Percentiles rank a stretch among this genome's conserved stretches.
Evolutionary conservation across 2,113 vertebrate genomes (phyloP).

Genomic region (Synchiropus splendidus): DNA sequence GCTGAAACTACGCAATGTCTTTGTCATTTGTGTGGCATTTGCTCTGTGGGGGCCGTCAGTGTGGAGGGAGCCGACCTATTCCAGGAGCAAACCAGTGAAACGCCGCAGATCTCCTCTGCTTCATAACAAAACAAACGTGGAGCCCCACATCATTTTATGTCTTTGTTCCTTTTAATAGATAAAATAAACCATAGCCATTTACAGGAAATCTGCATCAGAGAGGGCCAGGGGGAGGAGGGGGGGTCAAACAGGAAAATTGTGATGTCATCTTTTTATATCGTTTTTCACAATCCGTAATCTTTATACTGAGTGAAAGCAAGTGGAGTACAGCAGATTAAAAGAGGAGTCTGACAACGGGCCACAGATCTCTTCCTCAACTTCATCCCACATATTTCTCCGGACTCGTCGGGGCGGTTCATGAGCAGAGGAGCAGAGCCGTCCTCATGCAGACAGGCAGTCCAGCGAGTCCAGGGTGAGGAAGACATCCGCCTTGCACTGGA

Average conservation of each 20-base stretch:
- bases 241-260: no score
- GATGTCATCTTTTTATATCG: no score
- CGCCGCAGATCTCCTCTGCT: no score
- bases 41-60: no score
- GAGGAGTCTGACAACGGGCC: constrained; percentile 1
- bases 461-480: constrained; percentile 62
- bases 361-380: not conserved
- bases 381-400: not conserved
- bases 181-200: constrained; percentile 62
- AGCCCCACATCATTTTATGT: constrained; percentile 10
- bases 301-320: no score
- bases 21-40: no score
- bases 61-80: no score
- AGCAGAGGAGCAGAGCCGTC: not conserved
- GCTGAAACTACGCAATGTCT: no score
- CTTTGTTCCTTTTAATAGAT: constrained; percentile 66
- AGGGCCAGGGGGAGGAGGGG: no score
- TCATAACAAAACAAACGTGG: no score
- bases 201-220: constrained; percentile 49
- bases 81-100: no score
- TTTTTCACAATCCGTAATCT: no score
- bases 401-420: not conserved
- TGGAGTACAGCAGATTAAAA: constrained; percentile 22
- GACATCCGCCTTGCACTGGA: constrained; percentile 69
- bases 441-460: constrained; percentile 57